Evolutionary conservation across 2,797 vertebrate genomes (phyloP).

Genomic region (Cirrhinus molitorella): DNA sequence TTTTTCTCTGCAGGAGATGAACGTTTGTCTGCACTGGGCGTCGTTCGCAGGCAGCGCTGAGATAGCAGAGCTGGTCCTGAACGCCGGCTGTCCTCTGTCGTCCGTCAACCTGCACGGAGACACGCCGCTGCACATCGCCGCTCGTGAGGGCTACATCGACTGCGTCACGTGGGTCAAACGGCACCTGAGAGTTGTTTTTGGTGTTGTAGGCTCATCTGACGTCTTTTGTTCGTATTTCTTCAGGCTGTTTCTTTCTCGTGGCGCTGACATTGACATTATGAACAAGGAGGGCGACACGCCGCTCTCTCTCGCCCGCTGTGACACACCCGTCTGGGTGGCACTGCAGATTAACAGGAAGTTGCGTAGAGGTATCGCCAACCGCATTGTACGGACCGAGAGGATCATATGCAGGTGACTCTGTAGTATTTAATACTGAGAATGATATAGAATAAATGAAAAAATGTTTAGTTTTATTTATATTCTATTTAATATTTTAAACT

Average conservation of each 20-base stretch:
- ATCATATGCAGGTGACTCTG: constrained; percentile 87
- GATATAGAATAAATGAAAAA: not conserved
- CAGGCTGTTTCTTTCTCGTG: constrained; percentile 91
- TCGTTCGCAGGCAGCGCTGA: constrained; percentile 91
- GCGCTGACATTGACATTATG: constrained; percentile 87
- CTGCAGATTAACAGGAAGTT: constrained; percentile 93
- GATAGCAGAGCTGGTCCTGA: constrained; percentile 90
- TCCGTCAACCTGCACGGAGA: constrained; percentile 91
- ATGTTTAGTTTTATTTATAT: not conserved
- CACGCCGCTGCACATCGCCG: constrained; percentile 91
- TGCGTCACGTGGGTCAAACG: constrained; percentile 86
- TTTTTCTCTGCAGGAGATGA: constrained; percentile 82
- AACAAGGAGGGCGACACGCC: constrained; percentile 93
- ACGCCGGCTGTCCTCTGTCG: constrained; percentile 87
- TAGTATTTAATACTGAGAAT: not conserved
- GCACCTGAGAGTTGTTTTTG: not conserved
- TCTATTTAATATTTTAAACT: not conserved
- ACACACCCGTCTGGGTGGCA: constrained; percentile 92
- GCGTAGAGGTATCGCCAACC: constrained; percentile 85
- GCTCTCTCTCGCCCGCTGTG: constrained; percentile 82
- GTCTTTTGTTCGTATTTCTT: not conserved
- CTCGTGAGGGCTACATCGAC: constrained; percentile 87
- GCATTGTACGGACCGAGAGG: constrained; percentile 86
- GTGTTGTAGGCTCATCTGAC: not conserved
- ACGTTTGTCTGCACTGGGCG: constrained; percentile 95